Evolutionary conservation across 2,888 invertebrate species (phyloP), one percentile per base, ranked within the genome.

Genomic region (Ecliptopera silaceata): DNA sequence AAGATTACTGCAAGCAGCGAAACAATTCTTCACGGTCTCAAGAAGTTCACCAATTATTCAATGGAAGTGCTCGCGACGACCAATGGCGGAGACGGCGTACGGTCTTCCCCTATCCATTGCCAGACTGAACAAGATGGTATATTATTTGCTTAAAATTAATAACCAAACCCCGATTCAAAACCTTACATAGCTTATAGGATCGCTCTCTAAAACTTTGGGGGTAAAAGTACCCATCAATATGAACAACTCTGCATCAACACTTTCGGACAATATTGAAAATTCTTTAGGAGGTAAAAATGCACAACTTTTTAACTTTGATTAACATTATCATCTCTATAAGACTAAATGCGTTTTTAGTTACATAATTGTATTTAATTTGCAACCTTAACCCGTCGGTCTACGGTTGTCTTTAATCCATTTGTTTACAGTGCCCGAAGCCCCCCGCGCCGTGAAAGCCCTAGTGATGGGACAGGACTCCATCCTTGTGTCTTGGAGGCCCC

Each of bases 51-150:
- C 1, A 98, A 99, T 89, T 99, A 98, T 87, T 98, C 97, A 56
- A 97, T 99, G 95, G 97, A 98, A 92, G 97, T 99, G 29, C 89
- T 98, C 70, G 98, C 98, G 17, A 98, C 96, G 74, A 98, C 98
- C 5, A 96, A 97, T 54, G 98, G 97, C 64, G 99, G 99, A 10
- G 98, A 98, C 82, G 98, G 98, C 61, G 97, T 97, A 42, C 94
- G 97, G 68, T 95, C 96, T 68, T 92, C 93, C 13, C 95, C 97
- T 5, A 97, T 98, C 69, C 97, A 97, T 84, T 97, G 98, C 82
- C 96, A 96, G 89, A 98, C 98, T 46, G 97, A 97, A 92, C 98
- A 98, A 90, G 98, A 98, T 85, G 97, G 98, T 97, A 86, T n/a
- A n/a, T n/a, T n/a, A n/a, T n/a, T n/a, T n/a, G n/a, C n/a, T n/a